Evolutionary conservation across 2,888 invertebrate genomes (phyloP).

Genomic region (Globia sparganii): DNA sequence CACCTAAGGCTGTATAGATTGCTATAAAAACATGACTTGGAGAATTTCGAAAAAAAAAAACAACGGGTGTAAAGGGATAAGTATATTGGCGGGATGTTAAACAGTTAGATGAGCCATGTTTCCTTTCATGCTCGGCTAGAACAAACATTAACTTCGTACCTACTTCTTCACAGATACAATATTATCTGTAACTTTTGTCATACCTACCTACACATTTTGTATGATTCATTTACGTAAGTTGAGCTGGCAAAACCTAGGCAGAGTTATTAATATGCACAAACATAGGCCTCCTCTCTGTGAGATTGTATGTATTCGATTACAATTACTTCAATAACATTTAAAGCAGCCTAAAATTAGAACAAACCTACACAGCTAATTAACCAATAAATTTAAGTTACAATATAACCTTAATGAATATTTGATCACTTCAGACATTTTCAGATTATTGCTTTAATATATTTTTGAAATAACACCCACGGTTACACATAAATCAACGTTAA

Average conservation of each 20-base stretch:
- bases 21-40: too few species aligned
- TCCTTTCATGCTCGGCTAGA: conserved; percentile 15
- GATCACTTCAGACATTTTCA: conserved; percentile 33
- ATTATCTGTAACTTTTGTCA: conserved; percentile 31
- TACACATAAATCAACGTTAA: conserved; percentile 56
- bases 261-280: too few species aligned
- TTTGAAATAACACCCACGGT: conserved; percentile 54
- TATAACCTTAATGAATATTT: conserved; percentile 12
- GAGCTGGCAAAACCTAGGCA: not conserved
- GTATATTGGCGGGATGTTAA: conserved; percentile 15
- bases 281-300: too few species aligned
- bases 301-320: not conserved
- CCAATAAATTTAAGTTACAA: not conserved
- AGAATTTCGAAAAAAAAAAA: too few species aligned
- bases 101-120: conserved; percentile 24
- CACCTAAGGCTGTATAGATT: too few species aligned
- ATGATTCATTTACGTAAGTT: conserved; percentile 21
- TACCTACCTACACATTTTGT: not conserved
- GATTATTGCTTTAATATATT: conserved; percentile 60
- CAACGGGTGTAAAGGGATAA: too few species aligned
- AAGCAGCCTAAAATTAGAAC: conserved; percentile 6
- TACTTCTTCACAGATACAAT: conserved; percentile 34
- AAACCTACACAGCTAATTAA: not conserved
- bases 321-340: conserved; percentile 4
- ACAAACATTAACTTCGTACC: conserved; percentile 24